Base-by-base conservation (phyloP, 2,888 invertebrate species). In the Tachina grossa region DNA sequence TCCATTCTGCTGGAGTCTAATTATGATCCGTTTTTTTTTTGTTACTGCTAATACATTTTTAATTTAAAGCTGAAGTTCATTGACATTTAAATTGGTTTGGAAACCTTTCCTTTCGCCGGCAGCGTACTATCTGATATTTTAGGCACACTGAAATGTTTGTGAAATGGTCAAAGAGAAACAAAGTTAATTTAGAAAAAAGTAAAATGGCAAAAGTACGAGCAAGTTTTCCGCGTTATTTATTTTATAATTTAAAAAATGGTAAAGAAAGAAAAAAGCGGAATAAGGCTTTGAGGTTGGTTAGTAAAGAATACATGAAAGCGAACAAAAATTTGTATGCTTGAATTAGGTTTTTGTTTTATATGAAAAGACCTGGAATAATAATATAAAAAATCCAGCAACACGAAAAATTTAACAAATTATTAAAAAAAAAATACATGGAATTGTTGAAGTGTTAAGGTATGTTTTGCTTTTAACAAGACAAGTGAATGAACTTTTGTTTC, bases 401-500 rank as follows among this genome's bases (percentile, higher is more conserved):
- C 3, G 22, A 45, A 16, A 43, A 39, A 16, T 14, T 14, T 1
- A 47, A 2, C 11, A 45, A 19, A 65, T 66, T 47, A 19, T 14
- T 49, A 31, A 22, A 22, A 31, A 31, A 31, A 31, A 9, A 47
- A 45, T 22, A 31, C 47, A 66, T 31, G 22, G 2, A 49, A 6
- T 5, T 51, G 43, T 66, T 49, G 31, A 16, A 31, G 9, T 51
- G 22, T 72, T 39, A 14, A 19, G 2, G 69, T 47, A 13, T 53
- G 39, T 55, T 22, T 47, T 47, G 16, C 9, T 55, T 22, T 51
- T 31, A 31, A 41, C 11, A 55, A 55, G 53, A 61, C 43, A 63
- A 65, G 82, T 76, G 76, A 82, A 76, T 76, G 82, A 82, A 82
- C 76, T 82, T 69, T 82, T 63, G 55, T 65, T 69, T 69, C 49